Conservation (phyloP, 2,888 invertebrate species). For the Lacanobia wlatinum region DNA sequence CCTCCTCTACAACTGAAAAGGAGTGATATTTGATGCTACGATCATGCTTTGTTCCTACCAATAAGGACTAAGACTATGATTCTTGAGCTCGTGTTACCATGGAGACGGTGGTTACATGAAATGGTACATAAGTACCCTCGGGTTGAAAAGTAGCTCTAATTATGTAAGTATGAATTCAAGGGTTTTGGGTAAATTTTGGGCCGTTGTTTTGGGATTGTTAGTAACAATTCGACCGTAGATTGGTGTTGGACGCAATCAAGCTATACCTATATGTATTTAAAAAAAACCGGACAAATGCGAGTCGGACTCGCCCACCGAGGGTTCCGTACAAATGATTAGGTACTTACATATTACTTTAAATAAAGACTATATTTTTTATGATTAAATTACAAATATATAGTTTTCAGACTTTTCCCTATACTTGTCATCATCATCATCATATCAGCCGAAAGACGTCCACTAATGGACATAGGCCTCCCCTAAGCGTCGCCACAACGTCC, state of each 20-base stretch:
- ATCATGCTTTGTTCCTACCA: background rate
- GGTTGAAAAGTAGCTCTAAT: background rate
- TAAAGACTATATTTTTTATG: too few relatives aligned
- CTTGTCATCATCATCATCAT: too few relatives aligned
- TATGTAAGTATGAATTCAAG: background rate
- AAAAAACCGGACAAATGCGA: background rate
- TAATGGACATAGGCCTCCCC: too few relatives aligned
- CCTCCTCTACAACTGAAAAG: background rate
- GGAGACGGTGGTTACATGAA: slow-evolving; percentile 14
- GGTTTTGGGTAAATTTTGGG: background rate
- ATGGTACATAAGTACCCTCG: background rate
- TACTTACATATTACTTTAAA: too few relatives aligned
- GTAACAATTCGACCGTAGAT: background rate
- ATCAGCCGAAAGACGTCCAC: too few relatives aligned
- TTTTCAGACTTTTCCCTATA: too few relatives aligned
- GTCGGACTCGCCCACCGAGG: too few relatives aligned
- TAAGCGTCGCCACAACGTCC: too few relatives aligned
- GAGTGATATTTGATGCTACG: slow-evolving; percentile 10
- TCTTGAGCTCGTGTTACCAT: slow-evolving; percentile 8
- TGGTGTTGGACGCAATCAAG: background rate
- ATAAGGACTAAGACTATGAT: background rate
- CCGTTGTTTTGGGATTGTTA: background rate
- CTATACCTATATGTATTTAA: too few relatives aligned
- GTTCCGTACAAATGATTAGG: too few relatives aligned
- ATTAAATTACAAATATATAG: too few relatives aligned